Evolutionary conservation across 2,888 invertebrate species (phyloP).

Genomic region (Priocnemis perturbator): DNA sequence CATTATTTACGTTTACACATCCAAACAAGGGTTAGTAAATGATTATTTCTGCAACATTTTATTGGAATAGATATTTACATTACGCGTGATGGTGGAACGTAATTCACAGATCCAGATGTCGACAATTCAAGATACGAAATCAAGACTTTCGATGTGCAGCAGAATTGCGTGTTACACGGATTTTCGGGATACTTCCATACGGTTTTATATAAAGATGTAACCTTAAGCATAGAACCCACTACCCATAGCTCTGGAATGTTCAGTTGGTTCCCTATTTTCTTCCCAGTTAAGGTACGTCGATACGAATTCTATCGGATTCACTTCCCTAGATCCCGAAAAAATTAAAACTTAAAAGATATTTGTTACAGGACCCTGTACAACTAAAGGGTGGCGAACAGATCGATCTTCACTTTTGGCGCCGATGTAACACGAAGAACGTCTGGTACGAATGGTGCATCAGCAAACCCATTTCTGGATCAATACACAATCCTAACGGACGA

Average conservation of each 20-base stretch:
- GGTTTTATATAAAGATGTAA: constrained; percentile 88
- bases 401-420: constrained; percentile 91
- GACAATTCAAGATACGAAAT: constrained; percentile 86
- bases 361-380: constrained; percentile 82
- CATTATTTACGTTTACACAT: constrained; percentile 92
- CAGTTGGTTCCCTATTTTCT: constrained; percentile 98
- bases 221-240: constrained; percentile 91
- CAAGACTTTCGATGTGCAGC: constrained; percentile 82
- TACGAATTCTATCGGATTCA: constrained; percentile 7
- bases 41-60: constrained; percentile 13
- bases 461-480: constrained; percentile 78
- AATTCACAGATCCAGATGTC: constrained; percentile 70
- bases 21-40: constrained; percentile 83
- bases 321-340: not conserved
- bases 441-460: constrained; percentile 97
- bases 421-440: constrained; percentile 86
- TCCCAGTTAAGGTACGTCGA: constrained; percentile 86
- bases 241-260: constrained; percentile 95
- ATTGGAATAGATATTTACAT: constrained; percentile 10
- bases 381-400: constrained; percentile 84
- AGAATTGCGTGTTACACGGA: constrained; percentile 92
- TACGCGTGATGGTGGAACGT: too few relatives aligned
- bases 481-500: constrained; percentile 86
- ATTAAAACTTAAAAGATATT: constrained; percentile 13
- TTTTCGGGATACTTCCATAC: constrained; percentile 98